Percentiles rank a stretch among this genome's conserved stretches.
Conservation (phyloP, 2,113 vertebrate genomes). For the Oceanodroma tethys region DNA sequence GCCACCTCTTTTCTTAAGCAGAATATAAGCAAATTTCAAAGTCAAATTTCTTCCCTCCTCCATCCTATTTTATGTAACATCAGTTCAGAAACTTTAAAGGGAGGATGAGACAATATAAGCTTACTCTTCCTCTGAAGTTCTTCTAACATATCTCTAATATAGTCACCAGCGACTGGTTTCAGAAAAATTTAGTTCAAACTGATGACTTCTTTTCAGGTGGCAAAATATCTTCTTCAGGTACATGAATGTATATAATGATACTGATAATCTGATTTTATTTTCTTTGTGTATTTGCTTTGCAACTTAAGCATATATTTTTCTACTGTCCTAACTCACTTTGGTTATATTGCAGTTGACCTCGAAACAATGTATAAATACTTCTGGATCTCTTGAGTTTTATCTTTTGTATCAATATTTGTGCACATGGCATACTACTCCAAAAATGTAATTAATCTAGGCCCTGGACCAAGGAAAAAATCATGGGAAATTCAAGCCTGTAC, state of each 20-base stretch:
- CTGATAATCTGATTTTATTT: not conserved
- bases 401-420: not conserved
- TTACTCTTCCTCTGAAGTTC: not conserved
- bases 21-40: constrained; percentile 2
- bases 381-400: not conserved
- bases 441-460: not conserved
- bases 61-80: not conserved
- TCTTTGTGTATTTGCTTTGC: not conserved
- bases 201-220: not conserved
- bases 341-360: not conserved
- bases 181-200: not conserved
- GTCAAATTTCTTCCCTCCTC: not conserved
- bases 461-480: not conserved
- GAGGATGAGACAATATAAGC: not conserved
- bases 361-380: not conserved
- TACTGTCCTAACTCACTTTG: not conserved
- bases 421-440: not conserved
- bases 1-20: not conserved
- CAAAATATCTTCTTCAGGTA: not conserved
- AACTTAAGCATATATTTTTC: not conserved
- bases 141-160: not conserved
- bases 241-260: not conserved
- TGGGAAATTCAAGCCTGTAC: not conserved
- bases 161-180: not conserved
- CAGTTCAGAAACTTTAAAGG: not conserved